Conservation (phyloP, 2,888 invertebrate genomes). For the Parascotia fuliginaria region DNA sequence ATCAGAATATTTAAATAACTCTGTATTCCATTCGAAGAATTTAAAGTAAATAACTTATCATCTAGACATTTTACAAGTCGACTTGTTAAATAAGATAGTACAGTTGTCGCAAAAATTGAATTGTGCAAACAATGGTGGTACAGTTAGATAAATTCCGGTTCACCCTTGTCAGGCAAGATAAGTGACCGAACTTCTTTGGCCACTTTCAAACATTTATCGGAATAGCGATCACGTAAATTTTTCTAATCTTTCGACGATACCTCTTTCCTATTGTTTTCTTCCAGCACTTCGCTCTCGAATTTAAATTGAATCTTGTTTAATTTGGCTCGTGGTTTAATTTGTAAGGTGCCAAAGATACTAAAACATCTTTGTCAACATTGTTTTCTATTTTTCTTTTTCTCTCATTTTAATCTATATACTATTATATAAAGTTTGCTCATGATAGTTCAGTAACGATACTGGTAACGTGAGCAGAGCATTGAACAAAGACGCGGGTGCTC, state of each 20-base stretch:
- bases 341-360: slow-evolving; percentile 4
- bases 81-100: slow-evolving; percentile 25
- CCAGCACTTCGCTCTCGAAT: slow-evolving; percentile 34
- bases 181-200: slow-evolving; percentile 61
- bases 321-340: slow-evolving; percentile 9
- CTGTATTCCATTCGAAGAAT: too few relatives aligned
- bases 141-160: slow-evolving; percentile 54
- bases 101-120: slow-evolving; percentile 46
- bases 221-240: slow-evolving; percentile 68
- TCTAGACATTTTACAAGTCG: slow-evolving; percentile 22
- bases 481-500: too few relatives aligned
- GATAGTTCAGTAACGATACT: too few relatives aligned
- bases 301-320: slow-evolving; percentile 45
- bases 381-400: slow-evolving; percentile 43
- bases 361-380: slow-evolving; percentile 35
- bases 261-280: slow-evolving; percentile 41
- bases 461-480: too few relatives aligned
- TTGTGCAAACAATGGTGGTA: slow-evolving; percentile 34
- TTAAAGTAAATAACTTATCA: slow-evolving; percentile 3
- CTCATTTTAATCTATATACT: too few relatives aligned
- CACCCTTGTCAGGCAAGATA: slow-evolving; percentile 67
- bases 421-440: too few relatives aligned
- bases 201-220: slow-evolving; percentile 58
- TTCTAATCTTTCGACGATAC: slow-evolving; percentile 66
- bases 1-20: too few relatives aligned